Percentiles rank a stretch among this genome's conserved stretches.
Evolutionary conservation across 2,888 invertebrate species (phyloP).

Genomic region (Leistus spinibarbis): DNA sequence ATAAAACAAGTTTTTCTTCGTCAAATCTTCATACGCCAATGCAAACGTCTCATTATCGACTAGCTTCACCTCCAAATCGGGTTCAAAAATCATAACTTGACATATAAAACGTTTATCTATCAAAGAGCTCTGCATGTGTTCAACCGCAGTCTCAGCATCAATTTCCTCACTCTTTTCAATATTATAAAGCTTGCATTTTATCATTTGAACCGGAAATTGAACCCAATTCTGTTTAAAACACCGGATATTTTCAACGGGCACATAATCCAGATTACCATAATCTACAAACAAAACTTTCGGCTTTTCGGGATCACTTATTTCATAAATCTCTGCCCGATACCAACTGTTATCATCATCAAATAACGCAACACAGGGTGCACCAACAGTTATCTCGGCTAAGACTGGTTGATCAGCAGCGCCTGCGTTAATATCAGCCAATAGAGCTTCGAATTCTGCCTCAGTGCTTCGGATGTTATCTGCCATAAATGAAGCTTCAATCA

Average conservation of each 20-base stretch:
- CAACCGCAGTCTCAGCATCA: conserved; percentile 41
- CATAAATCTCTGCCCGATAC: conserved; percentile 73
- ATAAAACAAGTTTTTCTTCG: conserved; percentile 41
- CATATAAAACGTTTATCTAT: conserved; percentile 17
- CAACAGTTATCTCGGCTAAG: conserved; percentile 57
- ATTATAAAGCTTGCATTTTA: conserved; percentile 60
- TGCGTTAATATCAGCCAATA: conserved; percentile 61
- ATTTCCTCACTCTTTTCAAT: conserved; percentile 54
- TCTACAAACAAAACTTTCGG: conserved; percentile 72
- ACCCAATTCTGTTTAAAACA: conserved; percentile 61
- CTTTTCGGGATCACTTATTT: conserved; percentile 56
- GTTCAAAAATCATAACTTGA: not conserved
- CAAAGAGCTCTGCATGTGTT: conserved; percentile 1
- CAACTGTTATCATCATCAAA: conserved; percentile 68
- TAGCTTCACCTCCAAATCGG: conserved; percentile 45
- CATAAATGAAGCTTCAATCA: conserved; percentile 43
- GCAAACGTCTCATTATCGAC: conserved; percentile 45
- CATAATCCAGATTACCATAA: conserved; percentile 70
- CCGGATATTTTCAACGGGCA: conserved; percentile 58
- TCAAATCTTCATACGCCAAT: conserved; percentile 48
- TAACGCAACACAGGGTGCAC: conserved; percentile 68
- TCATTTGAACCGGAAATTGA: conserved; percentile 60
- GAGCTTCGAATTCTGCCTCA: conserved; percentile 56
- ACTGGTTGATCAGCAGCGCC: conserved; percentile 56
- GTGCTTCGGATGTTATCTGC: conserved; percentile 51